phyloP scores from a whole-genome alignment of 2,113 vertebrate genomes.

The Rhadina sibilatrix region DNA sequence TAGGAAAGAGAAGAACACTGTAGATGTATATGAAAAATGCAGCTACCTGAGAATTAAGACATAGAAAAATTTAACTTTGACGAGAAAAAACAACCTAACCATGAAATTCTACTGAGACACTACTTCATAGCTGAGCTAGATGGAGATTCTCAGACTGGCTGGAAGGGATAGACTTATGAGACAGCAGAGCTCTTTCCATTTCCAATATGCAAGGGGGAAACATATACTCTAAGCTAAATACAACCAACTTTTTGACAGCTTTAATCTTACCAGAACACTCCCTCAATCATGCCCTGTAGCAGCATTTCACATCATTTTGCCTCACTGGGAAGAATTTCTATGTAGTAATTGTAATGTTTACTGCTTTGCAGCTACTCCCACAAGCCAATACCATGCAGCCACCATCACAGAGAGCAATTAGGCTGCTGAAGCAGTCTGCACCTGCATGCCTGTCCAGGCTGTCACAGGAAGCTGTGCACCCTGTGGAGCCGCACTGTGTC shows the following conservation, averaged over 20 bases:
- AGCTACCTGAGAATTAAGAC: background rate
- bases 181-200: background rate
- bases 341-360: fast-evolving
- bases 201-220: background rate
- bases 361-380: background rate
- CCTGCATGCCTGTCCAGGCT: background rate
- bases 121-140: background rate
- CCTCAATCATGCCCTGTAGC: background rate
- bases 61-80: background rate
- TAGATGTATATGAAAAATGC: background rate
- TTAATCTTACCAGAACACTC: background rate
- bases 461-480: background rate
- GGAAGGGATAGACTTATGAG: background rate
- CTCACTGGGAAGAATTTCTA: background rate
- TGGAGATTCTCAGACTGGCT: background rate
- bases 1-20: background rate
- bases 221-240: background rate
- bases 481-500: background rate
- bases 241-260: background rate
- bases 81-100: background rate
- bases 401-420: background rate
- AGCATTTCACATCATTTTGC: background rate
- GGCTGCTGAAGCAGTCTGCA: background rate
- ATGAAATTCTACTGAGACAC: background rate
- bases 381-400: background rate